Percentiles rank a stretch among this genome's conserved stretches.
phyloP scores from a whole-genome alignment of 2,797 vertebrate genomes.

The Platyrinchus mystaceus region DNA sequence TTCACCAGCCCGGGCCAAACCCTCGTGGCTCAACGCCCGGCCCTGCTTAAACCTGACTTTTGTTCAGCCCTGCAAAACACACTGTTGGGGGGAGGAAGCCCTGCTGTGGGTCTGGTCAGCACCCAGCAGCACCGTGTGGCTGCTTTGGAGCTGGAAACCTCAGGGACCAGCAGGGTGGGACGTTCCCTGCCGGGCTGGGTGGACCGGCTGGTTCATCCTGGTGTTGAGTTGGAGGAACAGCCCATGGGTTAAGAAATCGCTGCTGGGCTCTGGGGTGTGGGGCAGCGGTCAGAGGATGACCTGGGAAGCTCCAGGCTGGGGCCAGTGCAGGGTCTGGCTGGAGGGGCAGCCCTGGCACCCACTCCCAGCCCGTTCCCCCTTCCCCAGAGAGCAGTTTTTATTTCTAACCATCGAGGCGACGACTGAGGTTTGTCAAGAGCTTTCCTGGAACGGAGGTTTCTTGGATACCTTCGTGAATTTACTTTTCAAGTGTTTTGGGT shows the following conservation, averaged over 20 bases:
- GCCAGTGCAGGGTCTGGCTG: background rate
- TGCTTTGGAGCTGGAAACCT: no score
- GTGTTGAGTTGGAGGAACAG: background rate
- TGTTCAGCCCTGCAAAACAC: rapidly evolving
- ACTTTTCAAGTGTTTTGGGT: background rate
- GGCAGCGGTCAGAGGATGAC: background rate
- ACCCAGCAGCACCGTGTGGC: rapidly evolving
- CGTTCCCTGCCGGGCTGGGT: rapidly evolving
- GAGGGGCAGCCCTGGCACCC: background rate
- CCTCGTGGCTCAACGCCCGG: background rate
- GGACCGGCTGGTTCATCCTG: background rate
- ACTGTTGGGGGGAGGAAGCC: background rate
- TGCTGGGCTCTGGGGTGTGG: background rate
- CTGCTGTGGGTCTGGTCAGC: rapidly evolving
- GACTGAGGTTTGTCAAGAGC: background rate
- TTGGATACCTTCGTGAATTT: background rate
- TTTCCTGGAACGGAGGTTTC: background rate
- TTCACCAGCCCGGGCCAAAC: background rate
- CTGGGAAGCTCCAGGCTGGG: background rate
- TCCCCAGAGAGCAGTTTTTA: background rate
- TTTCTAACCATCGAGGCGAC: background rate
- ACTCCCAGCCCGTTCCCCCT: rapidly evolving
- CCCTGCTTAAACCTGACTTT: background rate
- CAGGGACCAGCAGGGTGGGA: rapidly evolving
- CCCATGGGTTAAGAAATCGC: rapidly evolving